Evolutionary conservation across 2,888 invertebrate species (phyloP), one percentile per base, ranked within the genome.

Genomic region (Cephus runcator): DNA sequence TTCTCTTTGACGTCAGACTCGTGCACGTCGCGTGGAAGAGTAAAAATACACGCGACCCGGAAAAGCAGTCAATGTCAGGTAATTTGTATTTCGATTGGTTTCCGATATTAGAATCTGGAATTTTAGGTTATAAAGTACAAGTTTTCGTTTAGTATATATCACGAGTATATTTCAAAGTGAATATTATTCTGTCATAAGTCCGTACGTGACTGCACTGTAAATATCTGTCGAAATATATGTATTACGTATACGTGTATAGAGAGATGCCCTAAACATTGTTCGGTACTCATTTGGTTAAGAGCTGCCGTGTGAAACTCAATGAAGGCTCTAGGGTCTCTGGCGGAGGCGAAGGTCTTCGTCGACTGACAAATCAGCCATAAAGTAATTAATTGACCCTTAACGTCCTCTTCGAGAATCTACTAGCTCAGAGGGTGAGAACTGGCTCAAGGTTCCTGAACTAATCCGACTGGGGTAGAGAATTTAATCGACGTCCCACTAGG

Each of bases 31-130:
- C 77, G 73, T 69, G 76, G 74, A 73, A 79, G 76, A 69, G 73
- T 56, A 79, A 76, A 79, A 75, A 79, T 76, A 73, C 23, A 34
- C 34, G 74, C 79, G 73, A 76, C 76, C 76, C 76, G 76, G 79
- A 79, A 79, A 77, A 76, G 76, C 79, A 79, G 34, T 79, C 79
- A 76, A 79, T 76, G 76, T 76, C 76, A 76, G 79, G 74, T 71
- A 71, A 71, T 71, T 71, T 30, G 23, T 30, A n/a, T 74, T 74
- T 34, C 36, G 71, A 71, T 71, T 71, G 3, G 71, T 2, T 56
- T 9, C 23, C 56, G 23, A 56, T 56, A 23, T 23, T 56, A 15
- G 6, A 56, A 15, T 56, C 2, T 23, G 56, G 23, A 23, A 56
- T 56, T 56, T 23, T 23, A 56, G 56, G 23, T 56, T 56, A 56